These are phyloP conservation scores for Zaprionus bogoriensis DNA, from an alignment of 2,888 invertebrate genomes.

Conservation along the genomic window DNA sequence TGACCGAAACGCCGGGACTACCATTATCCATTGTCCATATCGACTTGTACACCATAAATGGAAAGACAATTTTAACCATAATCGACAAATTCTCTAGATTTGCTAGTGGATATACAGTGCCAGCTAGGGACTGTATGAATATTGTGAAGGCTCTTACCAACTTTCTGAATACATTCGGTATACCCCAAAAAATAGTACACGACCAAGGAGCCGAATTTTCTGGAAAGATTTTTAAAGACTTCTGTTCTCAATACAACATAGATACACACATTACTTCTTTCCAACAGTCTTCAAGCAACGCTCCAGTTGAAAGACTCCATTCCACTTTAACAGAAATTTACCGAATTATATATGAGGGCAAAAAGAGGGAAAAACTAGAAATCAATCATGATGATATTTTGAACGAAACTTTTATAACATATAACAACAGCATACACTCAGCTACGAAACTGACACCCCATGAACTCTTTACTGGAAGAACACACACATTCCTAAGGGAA, in stretches of 20 bases:
- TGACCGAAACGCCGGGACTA: background rate
- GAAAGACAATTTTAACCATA: constrained; percentile 30
- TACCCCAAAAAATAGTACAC: constrained; percentile 22
- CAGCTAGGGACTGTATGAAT: constrained; percentile 25
- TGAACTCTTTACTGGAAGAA: background rate
- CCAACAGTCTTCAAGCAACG: constrained; percentile 15
- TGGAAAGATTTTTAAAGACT: constrained; percentile 30
- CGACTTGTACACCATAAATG: constrained; percentile 35
- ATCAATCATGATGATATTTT: background rate
- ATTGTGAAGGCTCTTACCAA: constrained; percentile 24
- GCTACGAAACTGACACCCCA: background rate
- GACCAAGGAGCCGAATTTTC: constrained; percentile 45
- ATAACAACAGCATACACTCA: background rate
- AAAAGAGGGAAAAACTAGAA: background rate
- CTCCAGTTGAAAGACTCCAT: background rate
- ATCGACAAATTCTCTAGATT: constrained; percentile 44
- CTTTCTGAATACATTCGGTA: too few species aligned
- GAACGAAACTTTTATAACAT: background rate
- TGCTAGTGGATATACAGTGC: constrained; percentile 26
- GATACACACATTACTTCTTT: background rate
- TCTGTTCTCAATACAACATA: constrained; percentile 19
- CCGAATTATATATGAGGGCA: background rate
- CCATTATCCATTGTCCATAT: constrained; percentile 18
- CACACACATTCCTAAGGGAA: background rate
- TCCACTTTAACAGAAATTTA: background rate